These are phyloP conservation scores for Rhinatrema bivittatum DNA, from an alignment of 2,797 vertebrate species.

Conservation along the genomic window DNA sequence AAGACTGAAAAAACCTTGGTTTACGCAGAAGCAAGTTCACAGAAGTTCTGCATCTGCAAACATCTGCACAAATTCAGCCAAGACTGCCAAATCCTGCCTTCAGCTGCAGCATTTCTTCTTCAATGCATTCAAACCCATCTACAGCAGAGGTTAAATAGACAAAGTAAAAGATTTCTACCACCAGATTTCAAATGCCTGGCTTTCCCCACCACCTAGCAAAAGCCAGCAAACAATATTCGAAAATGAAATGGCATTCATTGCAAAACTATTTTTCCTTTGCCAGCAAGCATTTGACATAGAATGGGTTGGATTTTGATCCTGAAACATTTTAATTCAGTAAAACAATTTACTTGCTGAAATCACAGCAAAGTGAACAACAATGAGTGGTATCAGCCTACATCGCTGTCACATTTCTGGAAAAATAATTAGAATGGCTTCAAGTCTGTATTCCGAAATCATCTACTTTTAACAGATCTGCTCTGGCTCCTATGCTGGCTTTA, in stretches of 20 bases:
- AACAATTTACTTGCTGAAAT: conserved; percentile 11
- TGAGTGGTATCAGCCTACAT: conserved; percentile 9
- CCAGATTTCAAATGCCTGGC: too few relatives aligned
- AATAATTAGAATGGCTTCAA: too few relatives aligned
- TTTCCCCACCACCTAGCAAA: too few relatives aligned
- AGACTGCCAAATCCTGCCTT: conserved; percentile 22
- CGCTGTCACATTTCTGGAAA: conserved; percentile 32
- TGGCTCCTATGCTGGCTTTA: conserved; percentile 20
- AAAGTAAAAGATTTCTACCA: too few relatives aligned
- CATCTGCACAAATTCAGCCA: conserved; percentile 10
- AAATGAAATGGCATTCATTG: too few relatives aligned
- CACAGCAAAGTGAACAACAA: neutral
- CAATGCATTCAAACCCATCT: too few relatives aligned
- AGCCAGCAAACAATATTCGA: too few relatives aligned
- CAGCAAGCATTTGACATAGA: too few relatives aligned
- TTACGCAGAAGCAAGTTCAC: conserved; percentile 4
- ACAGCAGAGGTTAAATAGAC: too few relatives aligned
- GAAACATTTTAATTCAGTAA: conserved; percentile 41
- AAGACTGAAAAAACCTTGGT: conserved; percentile 4
- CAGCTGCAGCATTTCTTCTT: too few relatives aligned
- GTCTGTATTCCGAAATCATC: too few relatives aligned
- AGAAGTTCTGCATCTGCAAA: conserved; percentile 28
- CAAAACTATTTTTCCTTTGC: too few relatives aligned
- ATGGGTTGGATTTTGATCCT: conserved; percentile 34
- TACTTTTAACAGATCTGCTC: conserved; percentile 17